phyloP scores from a whole-genome alignment of 2,797 vertebrate species.

The Arctocebus calabarensis region DNA sequence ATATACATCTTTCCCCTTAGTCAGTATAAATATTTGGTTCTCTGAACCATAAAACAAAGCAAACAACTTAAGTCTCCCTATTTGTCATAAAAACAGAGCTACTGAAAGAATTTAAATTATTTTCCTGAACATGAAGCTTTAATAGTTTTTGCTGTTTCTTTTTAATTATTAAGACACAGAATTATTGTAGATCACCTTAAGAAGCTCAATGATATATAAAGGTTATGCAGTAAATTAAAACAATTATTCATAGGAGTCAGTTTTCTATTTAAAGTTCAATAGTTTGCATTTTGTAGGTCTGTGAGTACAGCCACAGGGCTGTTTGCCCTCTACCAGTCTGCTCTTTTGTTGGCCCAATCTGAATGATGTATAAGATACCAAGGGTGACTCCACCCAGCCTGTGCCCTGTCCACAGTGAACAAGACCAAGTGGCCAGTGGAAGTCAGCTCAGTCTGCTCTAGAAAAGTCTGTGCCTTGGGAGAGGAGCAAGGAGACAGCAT shows the following conservation, averaged over 20 bases:
- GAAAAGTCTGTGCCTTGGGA: accelerated
- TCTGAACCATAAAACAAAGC: not conserved
- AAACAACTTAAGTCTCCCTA: not conserved
- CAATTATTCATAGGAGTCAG: not conserved
- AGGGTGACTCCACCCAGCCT: accelerated
- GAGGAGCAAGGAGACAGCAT: accelerated
- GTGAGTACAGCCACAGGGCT: not conserved
- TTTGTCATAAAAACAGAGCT: not conserved
- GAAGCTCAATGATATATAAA: not conserved
- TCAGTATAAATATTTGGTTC: slow-evolving; percentile 36
- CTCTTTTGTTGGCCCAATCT: accelerated
- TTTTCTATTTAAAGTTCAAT: not conserved
- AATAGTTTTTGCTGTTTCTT: not conserved
- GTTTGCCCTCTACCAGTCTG: not conserved
- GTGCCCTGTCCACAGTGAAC: not conserved
- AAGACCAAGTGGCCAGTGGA: accelerated
- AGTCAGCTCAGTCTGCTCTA: not conserved
- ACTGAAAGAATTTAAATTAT: slow-evolving; percentile 1
- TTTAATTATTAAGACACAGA: not conserved
- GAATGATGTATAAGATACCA: accelerated
- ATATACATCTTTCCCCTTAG: not conserved
- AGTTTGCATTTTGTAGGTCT: not conserved
- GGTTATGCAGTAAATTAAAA: not conserved
- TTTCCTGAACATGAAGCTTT: slow-evolving; percentile 6
- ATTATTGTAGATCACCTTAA: not conserved